These are phyloP conservation scores for Myrmecophaga tridactyla DNA, from an alignment of 2,113 vertebrate species.

Conservation along the genomic window DNA sequence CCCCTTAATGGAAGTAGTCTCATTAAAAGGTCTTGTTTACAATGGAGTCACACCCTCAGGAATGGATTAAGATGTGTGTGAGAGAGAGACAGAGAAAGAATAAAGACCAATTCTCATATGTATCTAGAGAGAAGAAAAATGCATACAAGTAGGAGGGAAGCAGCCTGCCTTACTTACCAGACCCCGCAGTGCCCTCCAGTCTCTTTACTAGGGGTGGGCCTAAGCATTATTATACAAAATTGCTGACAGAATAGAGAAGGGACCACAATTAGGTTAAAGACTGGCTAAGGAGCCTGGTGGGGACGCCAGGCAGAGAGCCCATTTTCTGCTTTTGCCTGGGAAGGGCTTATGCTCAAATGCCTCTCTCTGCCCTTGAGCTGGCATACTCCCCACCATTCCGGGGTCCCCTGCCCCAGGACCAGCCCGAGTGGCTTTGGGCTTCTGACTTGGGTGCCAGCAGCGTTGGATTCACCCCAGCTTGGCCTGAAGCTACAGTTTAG, in stretches of 20 bases:
- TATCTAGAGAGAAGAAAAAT: too few species aligned
- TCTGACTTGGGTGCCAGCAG: background rate
- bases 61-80: too few species aligned
- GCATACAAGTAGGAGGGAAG: background rate
- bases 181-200: fast-evolving
- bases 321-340: background rate
- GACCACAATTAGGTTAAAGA: background rate
- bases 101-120: too few species aligned
- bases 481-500: background rate
- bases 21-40: too few species aligned
- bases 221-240: background rate
- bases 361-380: background rate
- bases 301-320: background rate
- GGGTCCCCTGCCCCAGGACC: background rate
- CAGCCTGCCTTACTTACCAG: fast-evolving
- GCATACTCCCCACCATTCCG: fast-evolving
- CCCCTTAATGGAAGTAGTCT: too few species aligned
- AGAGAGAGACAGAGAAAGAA: too few species aligned
- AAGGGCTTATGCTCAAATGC: background rate
- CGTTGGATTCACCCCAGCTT: background rate
- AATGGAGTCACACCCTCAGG: too few species aligned
- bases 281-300: background rate
- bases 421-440: background rate
- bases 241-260: background rate
- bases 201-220: background rate